A percentile compares a stretch with the other conserved stretches of the same genome.
phyloP scores from a whole-genome alignment of 1,140 invertebrate genomes.

The Drosophila mayri region DNA sequence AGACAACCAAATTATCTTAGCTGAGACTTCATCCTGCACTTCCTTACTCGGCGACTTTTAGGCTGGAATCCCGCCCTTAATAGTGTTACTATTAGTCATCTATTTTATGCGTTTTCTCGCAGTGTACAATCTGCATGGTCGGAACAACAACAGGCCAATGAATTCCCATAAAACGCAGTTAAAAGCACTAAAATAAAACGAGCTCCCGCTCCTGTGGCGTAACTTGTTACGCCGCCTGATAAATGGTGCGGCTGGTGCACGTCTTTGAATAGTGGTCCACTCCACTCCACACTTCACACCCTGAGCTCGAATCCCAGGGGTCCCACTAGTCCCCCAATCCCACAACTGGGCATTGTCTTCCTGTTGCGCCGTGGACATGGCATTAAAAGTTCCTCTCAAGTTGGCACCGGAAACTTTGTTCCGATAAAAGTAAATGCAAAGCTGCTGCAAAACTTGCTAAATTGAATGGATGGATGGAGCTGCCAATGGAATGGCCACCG shows the following conservation, averaged over 20 bases:
- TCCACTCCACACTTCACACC: constrained; percentile 1
- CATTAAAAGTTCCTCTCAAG: constrained; percentile 66
- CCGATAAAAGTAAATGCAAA: constrained; percentile 71
- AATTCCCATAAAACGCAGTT: constrained; percentile 57
- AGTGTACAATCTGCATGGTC: constrained; percentile 41
- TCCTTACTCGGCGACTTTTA: too few species aligned
- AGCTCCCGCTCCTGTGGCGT: constrained; percentile 59
- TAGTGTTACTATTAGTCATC: too few species aligned
- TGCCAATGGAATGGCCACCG: constrained; percentile 24
- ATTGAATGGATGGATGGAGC: constrained; percentile 38
- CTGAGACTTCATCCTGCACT: too few species aligned
- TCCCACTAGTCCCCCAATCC: neutral
- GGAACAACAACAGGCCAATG: constrained; percentile 29
- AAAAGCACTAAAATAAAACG: constrained; percentile 67
- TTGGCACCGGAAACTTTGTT: constrained; percentile 46
- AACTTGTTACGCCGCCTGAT: constrained; percentile 75
- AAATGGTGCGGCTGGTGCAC: constrained; percentile 51
- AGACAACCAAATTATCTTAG: too few species aligned
- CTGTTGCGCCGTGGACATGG: constrained; percentile 55
- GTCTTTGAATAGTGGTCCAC: constrained; percentile 38
- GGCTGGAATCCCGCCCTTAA: too few species aligned
- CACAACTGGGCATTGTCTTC: constrained; percentile 28
- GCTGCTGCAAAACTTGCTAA: constrained; percentile 65
- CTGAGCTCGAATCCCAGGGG: neutral
- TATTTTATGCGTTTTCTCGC: neutral